Evolutionary conservation across 2,797 vertebrate species (phyloP), one percentile per base, ranked within the genome.

Genomic region (Leptatherina wallacei): DNA sequence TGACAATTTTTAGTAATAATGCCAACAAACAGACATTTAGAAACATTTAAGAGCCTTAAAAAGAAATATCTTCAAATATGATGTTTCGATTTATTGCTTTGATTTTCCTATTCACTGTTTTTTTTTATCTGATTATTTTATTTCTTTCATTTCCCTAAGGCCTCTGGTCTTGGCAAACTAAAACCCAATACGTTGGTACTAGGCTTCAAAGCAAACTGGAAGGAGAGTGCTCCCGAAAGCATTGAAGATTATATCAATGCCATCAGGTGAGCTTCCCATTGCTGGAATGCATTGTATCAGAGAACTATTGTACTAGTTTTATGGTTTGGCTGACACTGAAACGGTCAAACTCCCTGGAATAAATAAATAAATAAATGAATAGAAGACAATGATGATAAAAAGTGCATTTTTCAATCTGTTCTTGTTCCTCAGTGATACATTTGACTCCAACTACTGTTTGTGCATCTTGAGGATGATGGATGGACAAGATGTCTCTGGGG

Each of bases 191-290:
- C 90, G 0, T 57, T 96, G 40, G 89, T 93, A 10, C 75, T 96
- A 51, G 94, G 94, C 33, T 96, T 94, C 69, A 95, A 96, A 74
- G 42, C 76, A n/a, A 93, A 94, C 73, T 95, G 95, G 94, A 92
- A 86, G 70, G 86, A 91, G 0, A 90, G 90, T 70, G 56, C 79
- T 18, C 72, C 91, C 2, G 77, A 82, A 36, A 86, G 70, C 52
- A 72, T 93, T 65, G 92, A 94, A 8, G 93, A 94, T 73, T 95
- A 95, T 20, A 89, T 92, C 57, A 91, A 84, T 75, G 94, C 94
- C 27, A 94, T 96, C 77, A 85, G 93, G 94, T 95, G 70, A 94
- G 94, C 24, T 56, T 33, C 2, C 29, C 5, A 20, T 64, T 29
- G 20, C 1, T 65, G 12, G 30, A 32, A 32, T 32, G 30, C 30